phyloP scores from a whole-genome alignment of 2,113 vertebrate genomes.

The Syrmaticus mikado region DNA sequence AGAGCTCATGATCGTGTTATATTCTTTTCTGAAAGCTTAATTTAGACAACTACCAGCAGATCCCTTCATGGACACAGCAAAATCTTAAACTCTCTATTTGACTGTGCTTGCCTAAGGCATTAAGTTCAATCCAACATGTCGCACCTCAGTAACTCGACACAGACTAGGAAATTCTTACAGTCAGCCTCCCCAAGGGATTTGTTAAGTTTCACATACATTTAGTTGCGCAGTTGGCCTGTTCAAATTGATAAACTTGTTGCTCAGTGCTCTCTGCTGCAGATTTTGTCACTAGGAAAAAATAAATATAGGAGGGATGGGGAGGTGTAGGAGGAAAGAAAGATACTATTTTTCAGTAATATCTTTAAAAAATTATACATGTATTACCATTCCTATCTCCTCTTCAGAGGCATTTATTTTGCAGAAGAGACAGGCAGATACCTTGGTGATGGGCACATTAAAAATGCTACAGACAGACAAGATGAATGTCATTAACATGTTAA shows the following conservation, averaged over 20 bases:
- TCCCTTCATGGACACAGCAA: conserved; percentile 79
- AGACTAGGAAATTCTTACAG: conserved; percentile 87
- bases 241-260: conserved; percentile 91
- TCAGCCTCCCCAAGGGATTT: conserved; percentile 88
- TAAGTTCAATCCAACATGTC: conserved; percentile 88
- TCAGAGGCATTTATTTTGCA: conserved; percentile 74
- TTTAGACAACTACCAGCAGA: conserved; percentile 81
- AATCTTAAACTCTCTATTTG: conserved; percentile 87
- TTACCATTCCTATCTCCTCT: conserved; percentile 68
- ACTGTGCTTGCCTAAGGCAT: conserved; percentile 89
- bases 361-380: conserved; percentile 68
- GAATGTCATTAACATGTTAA: conserved; percentile 57
- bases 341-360: conserved; percentile 50
- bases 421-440: conserved; percentile 43
- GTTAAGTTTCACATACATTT: conserved; percentile 92
- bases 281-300: conserved; percentile 74
- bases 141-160: conserved; percentile 87
- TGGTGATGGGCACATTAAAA: conserved; percentile 51
- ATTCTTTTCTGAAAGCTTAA: conserved; percentile 81
- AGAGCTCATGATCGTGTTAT: conserved; percentile 74
- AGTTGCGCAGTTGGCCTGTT: conserved; percentile 87
- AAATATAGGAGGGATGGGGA: conserved; percentile 14
- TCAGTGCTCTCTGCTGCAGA: conserved; percentile 75
- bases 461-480: conserved; percentile 24
- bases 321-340: conserved; percentile 37